Conservation (phyloP, 2,113 vertebrate genomes). For the Pyrgilauda ruficollis region DNA sequence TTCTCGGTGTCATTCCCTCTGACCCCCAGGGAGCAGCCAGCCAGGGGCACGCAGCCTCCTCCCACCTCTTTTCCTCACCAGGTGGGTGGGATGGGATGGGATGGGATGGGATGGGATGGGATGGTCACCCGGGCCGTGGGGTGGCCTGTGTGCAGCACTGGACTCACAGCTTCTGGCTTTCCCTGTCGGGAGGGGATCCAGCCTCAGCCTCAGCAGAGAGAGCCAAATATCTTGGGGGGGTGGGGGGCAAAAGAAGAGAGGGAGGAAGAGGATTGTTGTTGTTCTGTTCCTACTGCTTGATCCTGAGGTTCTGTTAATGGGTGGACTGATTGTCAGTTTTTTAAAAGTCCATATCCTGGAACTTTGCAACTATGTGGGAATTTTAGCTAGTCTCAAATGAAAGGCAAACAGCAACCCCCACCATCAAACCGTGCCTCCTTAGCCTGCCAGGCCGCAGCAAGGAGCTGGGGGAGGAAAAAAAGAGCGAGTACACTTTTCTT, state of each 20-base stretch:
- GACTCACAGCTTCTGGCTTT: background rate
- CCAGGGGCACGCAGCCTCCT: accelerated
- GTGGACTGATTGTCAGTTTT: background rate
- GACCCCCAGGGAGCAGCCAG: background rate
- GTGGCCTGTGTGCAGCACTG: background rate
- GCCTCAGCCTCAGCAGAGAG: background rate
- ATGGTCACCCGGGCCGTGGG: too few relatives aligned
- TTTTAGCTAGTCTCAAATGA: background rate
- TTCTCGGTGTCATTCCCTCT: background rate
- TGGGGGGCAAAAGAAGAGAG: too few relatives aligned
- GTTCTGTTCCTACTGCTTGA: background rate
- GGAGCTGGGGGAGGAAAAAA: background rate
- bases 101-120: too few relatives aligned
- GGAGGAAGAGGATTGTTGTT: background rate
- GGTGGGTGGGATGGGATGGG: background rate
- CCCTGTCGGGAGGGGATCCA: accelerated
- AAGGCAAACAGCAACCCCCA: background rate
- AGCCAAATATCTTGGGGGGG: background rate
- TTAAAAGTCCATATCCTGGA: accelerated
- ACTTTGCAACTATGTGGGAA: background rate
- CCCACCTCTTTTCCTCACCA: background rate
- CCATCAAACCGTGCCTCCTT: accelerated
- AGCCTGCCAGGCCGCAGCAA: background rate
- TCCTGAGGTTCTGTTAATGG: background rate
- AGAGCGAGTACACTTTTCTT: background rate